Base-by-base conservation (phyloP, 2,113 vertebrate genomes). In the Hemiprocne comata region DNA sequence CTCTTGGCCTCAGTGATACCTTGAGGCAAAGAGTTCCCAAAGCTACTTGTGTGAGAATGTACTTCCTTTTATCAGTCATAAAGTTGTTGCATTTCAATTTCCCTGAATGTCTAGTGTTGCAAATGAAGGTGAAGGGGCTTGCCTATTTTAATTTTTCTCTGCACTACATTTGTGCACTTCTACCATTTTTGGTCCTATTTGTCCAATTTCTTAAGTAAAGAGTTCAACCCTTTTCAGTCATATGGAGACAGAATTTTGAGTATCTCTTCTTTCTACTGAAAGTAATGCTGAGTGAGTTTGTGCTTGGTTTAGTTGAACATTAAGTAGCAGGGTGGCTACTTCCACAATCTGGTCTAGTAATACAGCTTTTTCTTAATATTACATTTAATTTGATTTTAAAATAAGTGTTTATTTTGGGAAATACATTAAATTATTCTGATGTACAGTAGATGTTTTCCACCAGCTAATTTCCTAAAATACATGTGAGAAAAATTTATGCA, bases 321-420 rank as follows among this genome's bases (percentile, higher is more conserved):
- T 67, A 48, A 31, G 18, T 91, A 89, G 42, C 26, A 85, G 40
- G 38, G 86, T 26, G 91, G 34, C 24, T 84, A 66, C 13, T 83
- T 92, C 24, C 17, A 73, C 21, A 44, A 65, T 90, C 58, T 67
- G 31, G 76, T 73, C 17, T 74, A 74, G 18, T 58, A 58, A n/a
- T 53, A 73, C 13, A 60, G 23, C 16, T 91, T 88, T 48, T 66
- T 73, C 15, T 40, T 77, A 11, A 77, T 61, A 26, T 31, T 92
- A 57, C 8, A 3, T 91, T 89, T 93, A 82, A 85, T 84, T 92
- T 88, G 8, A 74, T 91, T 93, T 90, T 28, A 76, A 93, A 96
- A 84, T 79, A 96, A 93, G 12, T 89, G 11, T 48, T 83, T 85
- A 93, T 95, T 96, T 96, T 76, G 31, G 38, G 69, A 86, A 94